These are phyloP conservation scores for Halictus quadricinctus DNA, from an alignment of 2,888 invertebrate genomes.

Conservation along the genomic window DNA sequence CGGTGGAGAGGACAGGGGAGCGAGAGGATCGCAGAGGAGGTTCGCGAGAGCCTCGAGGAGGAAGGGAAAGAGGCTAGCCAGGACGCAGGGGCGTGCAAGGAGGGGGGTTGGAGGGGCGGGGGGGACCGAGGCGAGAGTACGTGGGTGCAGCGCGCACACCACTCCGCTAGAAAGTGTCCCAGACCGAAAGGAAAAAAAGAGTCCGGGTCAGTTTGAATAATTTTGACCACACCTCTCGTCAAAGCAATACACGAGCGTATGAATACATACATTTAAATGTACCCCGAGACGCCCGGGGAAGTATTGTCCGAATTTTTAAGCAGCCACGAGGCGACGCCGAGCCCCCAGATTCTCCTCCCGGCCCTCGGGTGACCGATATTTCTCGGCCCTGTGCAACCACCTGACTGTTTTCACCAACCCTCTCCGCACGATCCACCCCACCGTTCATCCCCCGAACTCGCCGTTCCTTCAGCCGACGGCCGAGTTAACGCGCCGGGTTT, in stretches of 20 bases:
- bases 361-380: slow-evolving; percentile 65
- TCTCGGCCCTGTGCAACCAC: slow-evolving; percentile 49
- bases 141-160: slow-evolving; percentile 76
- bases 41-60: background rate
- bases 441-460: background rate
- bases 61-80: slow-evolving; percentile 20
- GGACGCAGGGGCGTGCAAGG: background rate
- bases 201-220: slow-evolving; percentile 83
- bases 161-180: slow-evolving; percentile 80
- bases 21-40: slow-evolving; percentile 4
- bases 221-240: slow-evolving; percentile 83
- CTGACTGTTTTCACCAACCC: slow-evolving; percentile 40
- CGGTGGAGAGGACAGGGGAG: slow-evolving; percentile 11
- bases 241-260: slow-evolving; percentile 80
- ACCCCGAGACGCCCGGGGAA: slow-evolving; percentile 72
- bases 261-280: slow-evolving; percentile 83
- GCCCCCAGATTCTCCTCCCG: slow-evolving; percentile 3
- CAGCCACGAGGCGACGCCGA: slow-evolving; percentile 43
- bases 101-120: slow-evolving; percentile 8
- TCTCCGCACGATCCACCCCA: background rate
- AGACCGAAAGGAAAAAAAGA: slow-evolving; percentile 76
- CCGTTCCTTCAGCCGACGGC: background rate
- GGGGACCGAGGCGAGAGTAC: slow-evolving; percentile 52
- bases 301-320: slow-evolving; percentile 80
- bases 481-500: slow-evolving; percentile 22